Evolutionary conservation across 2,113 vertebrate species (phyloP).

Genomic region (Junco hyemalis): DNA sequence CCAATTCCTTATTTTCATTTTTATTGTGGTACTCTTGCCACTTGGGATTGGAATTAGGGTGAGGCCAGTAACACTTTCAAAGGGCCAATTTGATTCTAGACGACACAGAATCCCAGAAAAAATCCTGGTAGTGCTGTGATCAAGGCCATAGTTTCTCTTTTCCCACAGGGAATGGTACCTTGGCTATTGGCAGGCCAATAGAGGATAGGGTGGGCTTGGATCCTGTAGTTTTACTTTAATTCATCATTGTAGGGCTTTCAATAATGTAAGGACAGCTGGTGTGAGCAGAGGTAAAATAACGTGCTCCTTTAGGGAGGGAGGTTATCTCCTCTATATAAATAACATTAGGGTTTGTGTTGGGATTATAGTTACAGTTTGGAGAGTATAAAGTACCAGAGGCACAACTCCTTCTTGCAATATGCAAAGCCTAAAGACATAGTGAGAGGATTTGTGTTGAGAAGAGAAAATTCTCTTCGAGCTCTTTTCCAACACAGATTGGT

Average conservation of each 20-base stretch:
- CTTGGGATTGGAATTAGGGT: background rate
- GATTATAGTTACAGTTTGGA: background rate
- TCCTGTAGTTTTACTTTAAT: background rate
- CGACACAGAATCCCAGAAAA: background rate
- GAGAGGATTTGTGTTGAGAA: background rate
- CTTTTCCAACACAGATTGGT: background rate
- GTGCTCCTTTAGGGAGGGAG: background rate
- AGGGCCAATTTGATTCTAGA: background rate
- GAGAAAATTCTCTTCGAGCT: background rate
- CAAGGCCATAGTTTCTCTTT: background rate
- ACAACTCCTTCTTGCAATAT: background rate
- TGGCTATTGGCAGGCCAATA: background rate
- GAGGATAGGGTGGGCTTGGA: background rate
- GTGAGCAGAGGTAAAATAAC: background rate
- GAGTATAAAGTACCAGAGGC: background rate
- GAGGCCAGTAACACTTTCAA: background rate
- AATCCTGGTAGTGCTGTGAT: background rate
- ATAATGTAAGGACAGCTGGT: background rate
- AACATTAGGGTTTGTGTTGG: background rate
- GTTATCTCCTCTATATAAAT: background rate
- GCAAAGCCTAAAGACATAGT: background rate
- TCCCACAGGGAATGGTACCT: background rate
- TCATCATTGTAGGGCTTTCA: background rate
- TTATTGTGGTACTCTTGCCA: background rate
- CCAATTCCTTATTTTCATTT: background rate